Base-by-base conservation (phyloP, 2,113 vertebrate species). In the Gambusia affinis region DNA sequence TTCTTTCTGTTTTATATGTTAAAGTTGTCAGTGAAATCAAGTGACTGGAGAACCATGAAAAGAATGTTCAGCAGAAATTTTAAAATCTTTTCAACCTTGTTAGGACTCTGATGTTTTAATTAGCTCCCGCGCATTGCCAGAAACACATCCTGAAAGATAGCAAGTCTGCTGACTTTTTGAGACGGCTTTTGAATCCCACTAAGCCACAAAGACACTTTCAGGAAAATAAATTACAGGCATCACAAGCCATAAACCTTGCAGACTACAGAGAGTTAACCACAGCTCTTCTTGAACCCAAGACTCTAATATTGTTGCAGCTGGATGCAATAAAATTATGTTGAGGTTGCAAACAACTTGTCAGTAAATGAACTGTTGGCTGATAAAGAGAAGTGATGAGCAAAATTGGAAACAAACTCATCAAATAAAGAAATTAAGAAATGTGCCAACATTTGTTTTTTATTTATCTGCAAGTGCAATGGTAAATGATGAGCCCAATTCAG, bases 171-270 rank as follows among this genome's bases (percentile, higher is more conserved):
- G 73, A 81, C 47, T 44, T 77, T 79, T 24, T 64, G 17, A 73
- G 66, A 81, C 81, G 69, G 72, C 80, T 81, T 73, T 67, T 42
- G 65, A 85, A 87, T 73, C 31, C 12, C 2, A 28, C 64, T 24
- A 15, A 72, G 63, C 74, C 83, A 68, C 77, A 79, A 90, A 42
- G 82, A 89, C 71, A 86, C 80, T 73, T 60, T 81, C 80, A 67
- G 84, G 47, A 62, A 80, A 86, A 82, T 4, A 75, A 78, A 80
- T 80, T 83, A 88, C 79, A 78, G 77, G 77, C 79, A 79, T 86
- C n/a, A 0, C 72, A 79, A 79, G 71, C 82, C 75, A 64, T 85
- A 82, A 85, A 88, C 62, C 64, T 63, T 28, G 71, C 79, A 72
- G 70, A 71, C 66, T 30, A 6, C 57, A 30, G 51, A 30, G 42